phyloP scores from a whole-genome alignment of 1,140 invertebrate species.

The Procambarus clarkii region DNA sequence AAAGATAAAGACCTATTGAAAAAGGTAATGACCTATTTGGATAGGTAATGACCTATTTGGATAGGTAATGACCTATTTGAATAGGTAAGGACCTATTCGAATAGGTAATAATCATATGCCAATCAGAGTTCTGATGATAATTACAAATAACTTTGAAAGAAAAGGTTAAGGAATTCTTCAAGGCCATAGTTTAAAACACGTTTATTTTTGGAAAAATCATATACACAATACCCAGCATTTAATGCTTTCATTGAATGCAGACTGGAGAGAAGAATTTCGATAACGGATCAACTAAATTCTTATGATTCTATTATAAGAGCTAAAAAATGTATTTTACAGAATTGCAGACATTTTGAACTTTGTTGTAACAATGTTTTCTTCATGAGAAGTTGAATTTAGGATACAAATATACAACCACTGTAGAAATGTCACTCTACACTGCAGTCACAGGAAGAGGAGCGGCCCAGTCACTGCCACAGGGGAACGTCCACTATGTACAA shows the following conservation, averaged over 20 bases:
- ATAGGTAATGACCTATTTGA: too few species aligned
- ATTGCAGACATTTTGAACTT: slow-evolving; percentile 70
- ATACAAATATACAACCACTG: slow-evolving; percentile 70
- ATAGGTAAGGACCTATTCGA: too few species aligned
- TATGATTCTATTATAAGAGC: slow-evolving; percentile 64
- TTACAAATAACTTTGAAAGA: background rate
- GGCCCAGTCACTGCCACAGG: slow-evolving; percentile 38
- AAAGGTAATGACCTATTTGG: too few species aligned
- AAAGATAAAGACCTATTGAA: too few species aligned
- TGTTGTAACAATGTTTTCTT: slow-evolving; percentile 69
- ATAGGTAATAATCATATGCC: too few species aligned
- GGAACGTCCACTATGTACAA: slow-evolving; percentile 67
- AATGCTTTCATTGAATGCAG: slow-evolving; percentile 69
- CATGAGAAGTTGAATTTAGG: slow-evolving; percentile 69
- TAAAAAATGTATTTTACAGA: slow-evolving; percentile 69
- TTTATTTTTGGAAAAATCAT: slow-evolving; percentile 71
- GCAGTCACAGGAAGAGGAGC: slow-evolving; percentile 44
- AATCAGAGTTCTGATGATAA: too few species aligned
- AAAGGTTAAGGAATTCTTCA: slow-evolving; percentile 11
- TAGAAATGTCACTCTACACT: slow-evolving; percentile 65
- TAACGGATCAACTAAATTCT: slow-evolving; percentile 68
- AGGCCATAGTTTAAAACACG: slow-evolving; percentile 67
- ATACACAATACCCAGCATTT: slow-evolving; percentile 69
- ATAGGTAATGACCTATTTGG: too few species aligned
- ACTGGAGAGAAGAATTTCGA: slow-evolving; percentile 67